phyloP scores from a whole-genome alignment of 1,140 invertebrate species.

The Chrysoperla carnea region DNA sequence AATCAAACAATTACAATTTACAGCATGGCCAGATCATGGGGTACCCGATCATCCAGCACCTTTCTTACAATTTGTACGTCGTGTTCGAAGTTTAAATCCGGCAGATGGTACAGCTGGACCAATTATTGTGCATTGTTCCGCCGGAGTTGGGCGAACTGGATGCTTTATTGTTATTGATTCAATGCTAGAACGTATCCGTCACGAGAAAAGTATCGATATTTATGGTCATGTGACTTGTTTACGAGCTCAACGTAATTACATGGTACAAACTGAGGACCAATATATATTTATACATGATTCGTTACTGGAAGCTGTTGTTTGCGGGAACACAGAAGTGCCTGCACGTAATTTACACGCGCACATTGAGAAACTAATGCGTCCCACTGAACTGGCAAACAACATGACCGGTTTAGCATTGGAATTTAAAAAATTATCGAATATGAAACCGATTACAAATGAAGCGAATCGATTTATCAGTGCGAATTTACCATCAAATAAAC shows the following conservation, averaged over 20 bases:
- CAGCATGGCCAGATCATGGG: conserved; percentile 98
- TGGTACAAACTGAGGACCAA: conserved; percentile 98
- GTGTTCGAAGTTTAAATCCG: conserved; percentile 81
- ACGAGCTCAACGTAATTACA: conserved; percentile 91
- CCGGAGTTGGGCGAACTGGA: conserved; percentile 87
- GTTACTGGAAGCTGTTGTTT: conserved; percentile 86
- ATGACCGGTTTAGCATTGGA: conserved; percentile 96
- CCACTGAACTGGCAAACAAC: conserved; percentile 57
- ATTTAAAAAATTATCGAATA: conserved; percentile 92
- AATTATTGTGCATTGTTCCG: conserved; percentile 93
- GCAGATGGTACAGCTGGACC: conserved; percentile 62
- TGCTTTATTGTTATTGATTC: conserved; percentile 97
- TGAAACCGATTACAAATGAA: conserved; percentile 86
- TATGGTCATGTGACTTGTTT: conserved; percentile 97
- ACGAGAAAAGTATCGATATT: conserved; percentile 96
- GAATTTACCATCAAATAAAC: conserved; percentile 91
- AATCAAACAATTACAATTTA: conserved; percentile 97
- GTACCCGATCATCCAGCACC: conserved; percentile 97
- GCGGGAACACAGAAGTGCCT: conserved; percentile 86
- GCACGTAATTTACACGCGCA: conserved; percentile 84
- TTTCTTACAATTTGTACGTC: conserved; percentile 89
- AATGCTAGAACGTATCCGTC: conserved; percentile 83
- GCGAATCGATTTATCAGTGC: conserved; percentile 89
- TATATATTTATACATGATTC: conserved; percentile 99
- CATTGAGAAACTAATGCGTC: conserved; percentile 79